phyloP scores from a whole-genome alignment of 2,888 invertebrate species.

The Ochropleura plecta region DNA sequence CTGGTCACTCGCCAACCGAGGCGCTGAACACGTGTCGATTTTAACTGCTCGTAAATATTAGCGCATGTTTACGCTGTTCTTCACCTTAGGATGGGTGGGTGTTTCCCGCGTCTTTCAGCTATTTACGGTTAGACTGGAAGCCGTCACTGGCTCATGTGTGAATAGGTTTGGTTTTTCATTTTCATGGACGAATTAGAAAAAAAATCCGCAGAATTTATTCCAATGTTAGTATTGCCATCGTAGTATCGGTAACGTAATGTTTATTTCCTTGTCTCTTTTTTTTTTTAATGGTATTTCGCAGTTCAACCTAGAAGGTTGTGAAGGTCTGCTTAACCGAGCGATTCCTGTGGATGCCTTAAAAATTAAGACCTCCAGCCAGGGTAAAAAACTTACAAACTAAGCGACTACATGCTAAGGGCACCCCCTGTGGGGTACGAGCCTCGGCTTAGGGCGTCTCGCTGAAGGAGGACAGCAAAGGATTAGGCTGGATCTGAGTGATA shows the following conservation, averaged over 20 bases:
- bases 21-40: conserved; percentile 57
- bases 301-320: too few species aligned
- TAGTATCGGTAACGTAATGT: not conserved
- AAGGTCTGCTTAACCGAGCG: too few species aligned
- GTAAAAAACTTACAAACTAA: too few species aligned
- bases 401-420: too few species aligned
- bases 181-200: not conserved
- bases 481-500: too few species aligned
- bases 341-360: too few species aligned
- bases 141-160: conserved; percentile 19
- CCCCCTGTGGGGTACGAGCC: too few species aligned
- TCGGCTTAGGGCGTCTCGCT: too few species aligned
- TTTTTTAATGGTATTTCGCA: too few species aligned
- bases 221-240: not conserved
- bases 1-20: conserved; percentile 42
- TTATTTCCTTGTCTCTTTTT: not conserved
- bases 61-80: conserved; percentile 56
- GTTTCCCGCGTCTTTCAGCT: conserved; percentile 43
- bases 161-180: not conserved
- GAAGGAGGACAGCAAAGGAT: too few species aligned
- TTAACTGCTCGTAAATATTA: conserved; percentile 60
- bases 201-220: conserved; percentile 1
- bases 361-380: too few species aligned
- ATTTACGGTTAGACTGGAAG: conserved; percentile 28
- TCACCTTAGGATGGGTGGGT: conserved; percentile 44